Base-by-base conservation (phyloP, 2,888 invertebrate species). In the Tolmerus cingulatus region DNA sequence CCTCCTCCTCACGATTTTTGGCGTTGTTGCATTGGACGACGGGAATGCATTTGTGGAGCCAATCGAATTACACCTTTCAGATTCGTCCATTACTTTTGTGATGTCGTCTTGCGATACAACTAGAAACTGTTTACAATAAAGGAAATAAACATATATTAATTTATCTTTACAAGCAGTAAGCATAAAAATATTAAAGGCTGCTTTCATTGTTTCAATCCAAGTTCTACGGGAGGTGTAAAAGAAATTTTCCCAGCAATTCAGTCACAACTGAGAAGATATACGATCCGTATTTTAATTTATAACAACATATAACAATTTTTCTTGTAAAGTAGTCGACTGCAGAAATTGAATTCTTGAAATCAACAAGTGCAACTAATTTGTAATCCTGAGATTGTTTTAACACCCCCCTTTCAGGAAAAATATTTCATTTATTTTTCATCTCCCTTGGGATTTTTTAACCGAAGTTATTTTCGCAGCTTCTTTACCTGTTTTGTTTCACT, bases 1-100 rank as follows among this genome's bases (percentile, higher is more conserved):
- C 87, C 99, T 95, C 90, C 94, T 93, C 88, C 94, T 94, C n/a
- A 93, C 93, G 88, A 93, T 93, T 55, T 84, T 88, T 57, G 78
- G 55, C 85, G 77, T 82, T 55, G 57, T 57, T 51, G 87, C 23
- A 82, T 88, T 87, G 46, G 76, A 55, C 34, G 40, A n/a, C 34
- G 16, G 23, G 23, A 57, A 40, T 84, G 84, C 16, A 37, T 78
- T 79, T 57, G 37, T 66, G 5, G 27, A 8, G 43, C 34, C 46
- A 14, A n/a, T 55, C 34, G 51, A 66, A 30, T 43, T 79, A 51
- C 81, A 40, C 66, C 57, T 84, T 40, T 89, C 88, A 5, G 87
- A 66, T 55, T 81, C 77, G 87, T 88, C 89, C 86, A 89, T 87
- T 91, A 90, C 89, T 91, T 92, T 88, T 93, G 88, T 93, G 8